Conservation (phyloP, 2,888 invertebrate genomes). For the Pheosia gnoma region DNA sequence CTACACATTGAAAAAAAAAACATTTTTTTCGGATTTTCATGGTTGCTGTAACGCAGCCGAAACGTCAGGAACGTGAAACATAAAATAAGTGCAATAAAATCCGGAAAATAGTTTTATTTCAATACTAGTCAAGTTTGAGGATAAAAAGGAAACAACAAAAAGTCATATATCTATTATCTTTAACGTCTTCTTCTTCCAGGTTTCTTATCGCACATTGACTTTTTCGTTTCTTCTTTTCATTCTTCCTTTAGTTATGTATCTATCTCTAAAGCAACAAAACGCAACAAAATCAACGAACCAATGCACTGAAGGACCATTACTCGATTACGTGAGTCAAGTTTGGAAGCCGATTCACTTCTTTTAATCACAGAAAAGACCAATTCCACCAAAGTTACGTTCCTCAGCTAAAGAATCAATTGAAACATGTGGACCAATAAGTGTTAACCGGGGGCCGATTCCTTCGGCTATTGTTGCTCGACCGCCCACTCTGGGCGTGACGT, state of each 20-base stretch:
- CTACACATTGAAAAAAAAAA: no score
- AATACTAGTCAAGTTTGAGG: no score
- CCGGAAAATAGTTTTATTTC: no score
- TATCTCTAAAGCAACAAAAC: not conserved
- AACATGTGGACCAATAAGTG: slow-evolving; percentile 75
- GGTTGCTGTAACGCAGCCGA: no score
- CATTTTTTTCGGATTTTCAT: no score
- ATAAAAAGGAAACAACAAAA: no score
- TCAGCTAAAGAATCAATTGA: slow-evolving; percentile 65
- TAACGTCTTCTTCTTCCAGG: no score
- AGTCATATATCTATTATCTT: no score
- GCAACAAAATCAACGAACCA: not conserved
- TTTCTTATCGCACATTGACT: no score
- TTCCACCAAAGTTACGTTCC: slow-evolving; percentile 27
- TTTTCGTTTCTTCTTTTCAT: no score
- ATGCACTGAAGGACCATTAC: slow-evolving; percentile 5
- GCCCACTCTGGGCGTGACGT: slow-evolving; percentile 61
- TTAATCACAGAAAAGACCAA: slow-evolving; percentile 33
- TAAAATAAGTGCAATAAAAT: no score
- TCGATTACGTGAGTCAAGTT: slow-evolving; percentile 8
- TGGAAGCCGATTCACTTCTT: slow-evolving; percentile 18
- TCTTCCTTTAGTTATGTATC: not conserved
- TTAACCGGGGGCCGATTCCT: slow-evolving; percentile 70
- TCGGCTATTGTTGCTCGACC: slow-evolving; percentile 63
- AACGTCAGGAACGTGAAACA: no score